Evolutionary conservation across 2,888 invertebrate genomes (phyloP).

Genomic region (Amaurobius ferox): DNA sequence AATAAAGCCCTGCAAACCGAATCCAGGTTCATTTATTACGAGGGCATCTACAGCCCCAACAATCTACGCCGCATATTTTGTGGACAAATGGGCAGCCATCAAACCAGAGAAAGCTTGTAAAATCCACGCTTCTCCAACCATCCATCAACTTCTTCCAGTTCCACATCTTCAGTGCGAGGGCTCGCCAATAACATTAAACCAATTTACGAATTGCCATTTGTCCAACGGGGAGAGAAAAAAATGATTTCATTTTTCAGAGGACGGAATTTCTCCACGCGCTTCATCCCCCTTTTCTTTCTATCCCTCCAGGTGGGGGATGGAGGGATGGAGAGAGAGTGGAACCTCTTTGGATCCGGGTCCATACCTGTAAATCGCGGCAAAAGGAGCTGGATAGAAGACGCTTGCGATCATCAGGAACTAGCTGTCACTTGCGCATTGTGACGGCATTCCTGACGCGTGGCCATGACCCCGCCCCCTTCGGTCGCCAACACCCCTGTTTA

Average conservation of each 20-base stretch:
- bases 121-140: not conserved
- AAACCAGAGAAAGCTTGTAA: conserved; percentile 6
- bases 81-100: conserved; percentile 10
- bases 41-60: not conserved
- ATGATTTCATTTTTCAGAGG: conserved; percentile 38
- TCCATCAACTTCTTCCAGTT: conserved; percentile 7
- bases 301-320: not conserved
- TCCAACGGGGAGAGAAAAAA: conserved; percentile 6
- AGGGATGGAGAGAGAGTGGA: not conserved
- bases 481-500: conserved; percentile 4
- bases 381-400: conserved; percentile 19
- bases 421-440: conserved; percentile 71
- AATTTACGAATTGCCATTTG: conserved; percentile 31
- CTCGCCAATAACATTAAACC: conserved; percentile 23
- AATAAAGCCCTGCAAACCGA: not conserved
- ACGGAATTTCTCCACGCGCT: conserved; percentile 30
- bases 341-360: conserved; percentile 64
- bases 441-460: conserved; percentile 80
- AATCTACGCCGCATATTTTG: not conserved
- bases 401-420: conserved; percentile 70
- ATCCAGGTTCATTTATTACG: not conserved
- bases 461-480: conserved; percentile 88
- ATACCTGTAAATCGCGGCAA: conserved; percentile 51
- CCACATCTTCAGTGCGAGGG: not conserved
- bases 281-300: not conserved